Base-by-base conservation (phyloP, 2,797 vertebrate species). In the Characodon lateralis region DNA sequence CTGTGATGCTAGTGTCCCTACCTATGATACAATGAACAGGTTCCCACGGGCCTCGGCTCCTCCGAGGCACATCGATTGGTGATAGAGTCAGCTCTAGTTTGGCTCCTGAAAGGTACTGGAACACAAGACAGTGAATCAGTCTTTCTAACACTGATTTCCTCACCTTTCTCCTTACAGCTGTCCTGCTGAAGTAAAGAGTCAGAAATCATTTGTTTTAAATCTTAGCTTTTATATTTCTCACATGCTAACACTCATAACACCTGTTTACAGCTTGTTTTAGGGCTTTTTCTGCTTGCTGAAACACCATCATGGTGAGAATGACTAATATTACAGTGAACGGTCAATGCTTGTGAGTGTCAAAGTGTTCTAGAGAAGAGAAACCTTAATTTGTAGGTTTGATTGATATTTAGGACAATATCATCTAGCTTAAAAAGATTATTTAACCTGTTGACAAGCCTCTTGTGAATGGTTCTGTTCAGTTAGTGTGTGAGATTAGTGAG, bases 51-150 rank as follows among this genome's bases (percentile, higher is more conserved):
- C 93, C 89, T 96, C 94, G 71, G 95, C 94, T 89, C 95, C 93
- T 82, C 95, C 95, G 76, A 93, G 93, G 82, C 91, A 95, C 87
- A 93, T 95, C 70, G 95, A 96, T 94, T 96, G 95, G 96, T 96
- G 95, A 96, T 77, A 81, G 86, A 84, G 88, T 89, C 28, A 24
- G 69, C 35, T 88, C 89, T 87, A 59, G 80, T 75, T 88, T 85
- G 80, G 91, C 89, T 91, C 86, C 90, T 90, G 85, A 91, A 92
- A 96, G 95, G 96, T 96, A 96, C 85, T 68, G 69, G 74, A 86
- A 74, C 61, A 18, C 41, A 58, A 39, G 63, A 72, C 74, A 1
- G 20, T 20, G 9, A 63, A 18, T 56, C 31, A 14, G 1, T 41
- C 46, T 71, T 31, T 72, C 69, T 76, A 66, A 82, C 79, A 0